Evolutionary conservation across 2,797 vertebrate genomes (phyloP).

Genomic region (Peromyscus eremicus): DNA sequence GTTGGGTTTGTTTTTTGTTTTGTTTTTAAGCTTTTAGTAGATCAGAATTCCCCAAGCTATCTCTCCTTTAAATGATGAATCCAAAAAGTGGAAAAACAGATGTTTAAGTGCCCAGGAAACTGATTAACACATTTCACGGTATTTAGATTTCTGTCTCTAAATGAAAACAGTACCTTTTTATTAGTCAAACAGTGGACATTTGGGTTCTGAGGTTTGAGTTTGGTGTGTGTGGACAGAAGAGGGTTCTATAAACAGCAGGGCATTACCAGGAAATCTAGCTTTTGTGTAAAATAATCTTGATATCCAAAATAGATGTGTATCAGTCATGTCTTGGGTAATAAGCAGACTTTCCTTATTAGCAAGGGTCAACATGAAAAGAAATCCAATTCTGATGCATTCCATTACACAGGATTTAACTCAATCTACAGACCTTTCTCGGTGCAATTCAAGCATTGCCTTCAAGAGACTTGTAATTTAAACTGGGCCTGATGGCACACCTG

Average conservation of each 20-base stretch:
- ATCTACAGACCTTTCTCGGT: neutral
- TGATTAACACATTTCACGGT: neutral
- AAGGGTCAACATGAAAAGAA: neutral
- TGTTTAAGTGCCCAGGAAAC: constrained; percentile 54
- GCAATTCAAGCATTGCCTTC: neutral
- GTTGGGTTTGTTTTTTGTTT: neutral
- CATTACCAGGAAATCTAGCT: neutral
- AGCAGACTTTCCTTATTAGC: constrained; percentile 45
- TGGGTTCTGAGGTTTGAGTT: constrained; percentile 1
- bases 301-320: neutral
- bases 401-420: constrained; percentile 14
- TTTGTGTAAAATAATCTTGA: constrained; percentile 39
- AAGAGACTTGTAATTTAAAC: neutral
- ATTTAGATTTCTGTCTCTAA: constrained; percentile 13
- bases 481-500: neutral
- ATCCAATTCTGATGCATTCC: neutral
- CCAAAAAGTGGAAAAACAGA: constrained; percentile 54
- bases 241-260: constrained; percentile 18
- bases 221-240: neutral
- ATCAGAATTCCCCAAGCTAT: constrained; percentile 60
- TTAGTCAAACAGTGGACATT: neutral
- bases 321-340: neutral
- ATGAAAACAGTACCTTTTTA: neutral
- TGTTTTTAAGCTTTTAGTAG: constrained; percentile 61
- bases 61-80: constrained; percentile 54